Evolutionary conservation across 2,888 invertebrate genomes (phyloP), one percentile per base, ranked within the genome.

Genomic region (Philhelius pedissequus): DNA sequence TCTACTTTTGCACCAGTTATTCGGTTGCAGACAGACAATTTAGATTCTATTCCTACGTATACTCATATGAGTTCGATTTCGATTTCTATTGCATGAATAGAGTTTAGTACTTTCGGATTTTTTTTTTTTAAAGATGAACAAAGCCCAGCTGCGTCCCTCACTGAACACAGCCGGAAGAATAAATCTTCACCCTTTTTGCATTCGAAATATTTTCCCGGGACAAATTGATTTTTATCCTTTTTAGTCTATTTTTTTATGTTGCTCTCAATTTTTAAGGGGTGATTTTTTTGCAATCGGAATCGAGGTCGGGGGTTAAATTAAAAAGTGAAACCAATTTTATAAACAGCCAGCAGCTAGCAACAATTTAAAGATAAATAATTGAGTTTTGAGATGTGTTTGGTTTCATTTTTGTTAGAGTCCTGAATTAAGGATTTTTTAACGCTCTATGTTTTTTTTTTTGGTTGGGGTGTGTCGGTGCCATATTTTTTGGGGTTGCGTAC

Each of bases 151-250:
- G n/a, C 25, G 7, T n/a, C 54, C 69, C 60, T 60, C 40, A 35
- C n/a, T 8, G n/a, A 20, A 22, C n/a, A 64, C n/a, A 1, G 7
- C 27, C 66, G 73, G 75, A 80, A 62, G 60, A 15, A 62, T 7
- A 64, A 40, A 40, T 64, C 48, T 76, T 35, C 64, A 60, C 83
- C 83, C 79, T 84, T 68, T 82, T 68, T 64, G 71, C 70, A 81
- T 70, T 81, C 48, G 70, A 18, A 43, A 38, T 64, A 4, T 18
- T 60, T 38, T 71, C 58, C 43, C 43, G 40, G 70, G 74, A 84
- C 79, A 84, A 84, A 84, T 84, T 84, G 83, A 84, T 79, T 84
- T 79, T 66, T 76, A 75, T 80, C 54, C 75, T 70, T 80, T 70
- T 43, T 18, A 7, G 1, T 15, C 64, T 66, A 40, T 62, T 22